Conservation (phyloP, 1,140 invertebrate genomes). For the Thalassaphorura encarpata region DNA sequence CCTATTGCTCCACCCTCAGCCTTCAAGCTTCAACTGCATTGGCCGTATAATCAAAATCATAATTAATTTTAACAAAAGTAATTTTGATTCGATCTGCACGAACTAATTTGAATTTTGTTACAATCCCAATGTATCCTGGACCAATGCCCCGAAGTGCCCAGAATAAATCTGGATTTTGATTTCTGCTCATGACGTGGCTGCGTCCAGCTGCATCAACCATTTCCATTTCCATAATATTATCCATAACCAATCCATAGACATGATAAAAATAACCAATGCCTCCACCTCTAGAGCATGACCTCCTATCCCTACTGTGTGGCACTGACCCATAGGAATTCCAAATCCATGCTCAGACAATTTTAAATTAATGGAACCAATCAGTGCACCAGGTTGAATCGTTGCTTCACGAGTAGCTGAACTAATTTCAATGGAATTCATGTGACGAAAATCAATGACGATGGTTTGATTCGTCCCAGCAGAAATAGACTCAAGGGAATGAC, state of each 20-base stretch:
- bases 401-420: neutral
- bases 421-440: neutral
- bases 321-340: neutral
- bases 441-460: no score
- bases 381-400: slow-evolving; percentile 1
- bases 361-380: neutral
- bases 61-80: neutral
- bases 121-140: slow-evolving; percentile 5
- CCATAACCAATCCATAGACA: neutral
- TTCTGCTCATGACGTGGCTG: neutral
- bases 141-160: slow-evolving; percentile 1
- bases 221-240: neutral
- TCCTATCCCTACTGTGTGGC: neutral
- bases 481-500: neutral
- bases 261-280: neutral
- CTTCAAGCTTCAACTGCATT: neutral
- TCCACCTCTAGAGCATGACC: slow-evolving; percentile 1
- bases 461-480: neutral
- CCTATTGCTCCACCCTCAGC: no score
- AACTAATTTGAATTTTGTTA: neutral
- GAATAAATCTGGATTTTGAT: neutral
- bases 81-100: neutral
- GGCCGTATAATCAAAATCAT: neutral
- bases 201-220: neutral
- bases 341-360: neutral